phyloP scores from a whole-genome alignment of 2,888 invertebrate genomes.

The Luperina nickerlii region DNA sequence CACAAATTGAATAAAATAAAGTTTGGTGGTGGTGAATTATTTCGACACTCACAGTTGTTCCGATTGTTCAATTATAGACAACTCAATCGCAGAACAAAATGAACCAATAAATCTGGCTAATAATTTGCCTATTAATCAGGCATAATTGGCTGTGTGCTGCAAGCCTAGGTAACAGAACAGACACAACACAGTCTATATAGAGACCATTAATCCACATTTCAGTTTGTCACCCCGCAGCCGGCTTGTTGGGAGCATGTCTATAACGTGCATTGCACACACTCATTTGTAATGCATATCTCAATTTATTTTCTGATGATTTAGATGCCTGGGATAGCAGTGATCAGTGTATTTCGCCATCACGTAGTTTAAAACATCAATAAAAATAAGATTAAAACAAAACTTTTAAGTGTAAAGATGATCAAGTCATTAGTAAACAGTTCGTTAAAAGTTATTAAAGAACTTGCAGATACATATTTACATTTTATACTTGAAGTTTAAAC shows the following conservation, averaged over 20 bases:
- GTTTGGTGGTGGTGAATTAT: not conserved
- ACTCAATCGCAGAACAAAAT: slow-evolving; percentile 19
- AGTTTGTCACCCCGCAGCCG: slow-evolving; percentile 22
- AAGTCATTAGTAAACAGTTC: slow-evolving; percentile 58
- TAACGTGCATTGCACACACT: slow-evolving; percentile 12
- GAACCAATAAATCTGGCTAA: slow-evolving; percentile 44
- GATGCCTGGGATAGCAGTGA: not conserved
- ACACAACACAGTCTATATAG: slow-evolving; percentile 18
- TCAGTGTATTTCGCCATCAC: not conserved
- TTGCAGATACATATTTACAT: slow-evolving; percentile 40
- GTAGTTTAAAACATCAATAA: slow-evolving; percentile 7
- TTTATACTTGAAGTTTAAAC: slow-evolving; percentile 38
- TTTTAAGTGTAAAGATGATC: slow-evolving; percentile 48
- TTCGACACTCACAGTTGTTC: slow-evolving; percentile 12
- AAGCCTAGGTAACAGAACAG: slow-evolving; percentile 9
- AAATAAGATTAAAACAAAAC: slow-evolving; percentile 39
- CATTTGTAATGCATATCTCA: slow-evolving; percentile 9
- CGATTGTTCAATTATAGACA: slow-evolving; percentile 32
- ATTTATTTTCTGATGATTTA: slow-evolving; percentile 4
- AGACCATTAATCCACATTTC: slow-evolving; percentile 47
- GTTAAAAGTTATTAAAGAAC: slow-evolving; percentile 48
- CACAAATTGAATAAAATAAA: not conserved
- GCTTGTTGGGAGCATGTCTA: slow-evolving; percentile 9
- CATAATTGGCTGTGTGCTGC: slow-evolving; percentile 35
- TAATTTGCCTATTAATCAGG: slow-evolving; percentile 43